Evolutionary conservation across 2,888 invertebrate genomes (phyloP), one percentile per base, ranked within the genome.

Genomic region (Exocentrus adspersus): DNA sequence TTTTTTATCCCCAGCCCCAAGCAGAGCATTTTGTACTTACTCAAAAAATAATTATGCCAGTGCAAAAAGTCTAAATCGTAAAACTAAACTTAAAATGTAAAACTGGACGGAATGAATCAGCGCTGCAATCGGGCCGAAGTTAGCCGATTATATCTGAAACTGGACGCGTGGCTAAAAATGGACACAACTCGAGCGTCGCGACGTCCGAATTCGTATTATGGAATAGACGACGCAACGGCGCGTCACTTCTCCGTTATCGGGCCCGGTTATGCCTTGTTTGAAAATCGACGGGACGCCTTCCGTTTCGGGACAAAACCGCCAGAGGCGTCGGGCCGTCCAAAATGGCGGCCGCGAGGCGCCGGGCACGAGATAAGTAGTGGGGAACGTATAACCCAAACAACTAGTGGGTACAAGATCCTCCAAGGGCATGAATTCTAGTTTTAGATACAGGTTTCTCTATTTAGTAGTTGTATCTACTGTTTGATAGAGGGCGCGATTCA

Each of bases 151-250:
- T 61, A 63, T 70, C 65, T 71, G 70, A 70, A 73, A 72, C 68
- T 66, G 67, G 68, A 67, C 68, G 37, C 77, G 78, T 78, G 79
- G 71, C 81, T 81, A 80, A 80, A 81, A 79, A 79, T 80, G 81
- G 80, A 80, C 76, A 76, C 76, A 77, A 69, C 71, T 73, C 68
- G 67, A 63, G 72, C 75, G 75, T 71, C 75, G 65, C 63, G 75
- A 72, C 73, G 75, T 67, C 67, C 67, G n/a, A 67, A 68, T 71
- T 68, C 71, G 62, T 60, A 70, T 70, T 72, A 73, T 72, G 74
- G 72, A 74, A 73, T 69, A 71, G 17, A 60, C 64, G 56, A 62
- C 64, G 60, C 62, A 51, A 62, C 50, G 53, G 10, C 17, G 14
- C 62, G 62, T 64, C 62, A 64, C 53, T 6, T 50, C n/a, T n/a